Base-by-base conservation (phyloP, 2,888 invertebrate genomes). In the Boloria euphrosyne region DNA sequence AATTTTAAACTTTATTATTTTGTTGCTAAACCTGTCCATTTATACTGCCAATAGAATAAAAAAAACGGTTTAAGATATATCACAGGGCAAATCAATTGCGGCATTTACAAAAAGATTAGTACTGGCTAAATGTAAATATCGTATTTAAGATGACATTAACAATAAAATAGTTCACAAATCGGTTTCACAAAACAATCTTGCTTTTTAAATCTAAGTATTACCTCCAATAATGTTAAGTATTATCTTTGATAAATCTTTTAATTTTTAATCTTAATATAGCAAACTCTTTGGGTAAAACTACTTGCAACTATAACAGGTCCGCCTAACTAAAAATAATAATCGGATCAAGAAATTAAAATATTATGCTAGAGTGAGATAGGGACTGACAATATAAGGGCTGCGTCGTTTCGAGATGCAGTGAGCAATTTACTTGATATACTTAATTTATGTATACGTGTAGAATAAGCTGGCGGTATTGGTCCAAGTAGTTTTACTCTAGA, bases 171-270 rank as follows among this genome's bases (percentile, higher is more conserved):
- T 87, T 89, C 90, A 90, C 90, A 91, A 90, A 76, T 87, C 77
- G 65, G 69, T 73, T 84, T 85, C 86, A 87, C 86, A 87, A 86
- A 84, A 76, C 68, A 79, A 77, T 73, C 74, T 75, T 86, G 85
- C 85, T 86, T 86, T 82, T 86, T 82, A 82, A 78, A 81, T 79
- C 75, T 90, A 89, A 90, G 90, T 91, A 90, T 91, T 90, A 90
- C 90, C 89, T 91, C 89, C 86, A 85, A 80, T 87, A 87, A 83
- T 83, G 73, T 83, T 90, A 90, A 91, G 90, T 90, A 90, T 90
- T 89, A 90, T 86, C 87, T 90, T 86, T 86, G 84, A 80, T 81
- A 82, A 82, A 83, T 81, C 79, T 80, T 84, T 85, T 85, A 82
- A 81, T 83, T 85, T 80, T 83, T 65, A 70, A 63, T 72, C 65